A percentile compares a stretch with the other conserved stretches of the same genome.
These are phyloP conservation scores for Abscondita cerata DNA, from an alignment of 2,888 invertebrate species.

Conservation along the genomic window DNA sequence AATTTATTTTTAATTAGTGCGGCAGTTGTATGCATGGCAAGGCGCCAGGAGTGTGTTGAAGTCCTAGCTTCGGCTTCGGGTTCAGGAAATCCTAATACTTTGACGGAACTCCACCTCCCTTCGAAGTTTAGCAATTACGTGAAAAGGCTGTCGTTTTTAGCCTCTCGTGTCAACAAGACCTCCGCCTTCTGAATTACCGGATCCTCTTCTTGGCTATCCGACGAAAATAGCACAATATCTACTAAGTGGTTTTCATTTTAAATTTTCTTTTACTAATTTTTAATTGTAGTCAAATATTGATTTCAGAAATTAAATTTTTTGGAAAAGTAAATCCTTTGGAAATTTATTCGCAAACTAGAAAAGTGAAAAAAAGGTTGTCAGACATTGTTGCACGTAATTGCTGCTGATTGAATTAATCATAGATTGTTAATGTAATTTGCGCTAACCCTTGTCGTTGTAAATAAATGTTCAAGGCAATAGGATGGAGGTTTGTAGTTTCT, in stretches of 20 bases:
- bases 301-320: conserved; percentile 12
- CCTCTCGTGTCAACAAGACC: conserved; percentile 45
- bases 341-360: too few relatives aligned
- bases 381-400: too few relatives aligned
- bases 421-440: too few relatives aligned
- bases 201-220: conserved; percentile 26
- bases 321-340: too few relatives aligned
- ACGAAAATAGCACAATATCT: conserved; percentile 25
- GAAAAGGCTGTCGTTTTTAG: conserved; percentile 42
- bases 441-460: too few relatives aligned
- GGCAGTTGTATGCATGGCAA: conserved; percentile 38
- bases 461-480: too few relatives aligned
- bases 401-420: too few relatives aligned
- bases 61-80: conserved; percentile 24
- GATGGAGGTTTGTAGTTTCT: too few relatives aligned
- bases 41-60: conserved; percentile 40
- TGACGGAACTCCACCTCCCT: conserved; percentile 40
- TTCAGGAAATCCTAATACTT: conserved; percentile 34
- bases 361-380: too few relatives aligned
- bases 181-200: conserved; percentile 46
- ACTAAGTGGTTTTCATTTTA: conserved; percentile 19
- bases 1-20: conserved; percentile 50
- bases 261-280: conserved; percentile 20
- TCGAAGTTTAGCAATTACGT: conserved; percentile 48
- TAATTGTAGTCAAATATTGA: conserved; percentile 18